Evolutionary conservation across 1,140 invertebrate species (phyloP), one percentile per base, ranked within the genome.

Genomic region (Bicyclus anynana): DNA sequence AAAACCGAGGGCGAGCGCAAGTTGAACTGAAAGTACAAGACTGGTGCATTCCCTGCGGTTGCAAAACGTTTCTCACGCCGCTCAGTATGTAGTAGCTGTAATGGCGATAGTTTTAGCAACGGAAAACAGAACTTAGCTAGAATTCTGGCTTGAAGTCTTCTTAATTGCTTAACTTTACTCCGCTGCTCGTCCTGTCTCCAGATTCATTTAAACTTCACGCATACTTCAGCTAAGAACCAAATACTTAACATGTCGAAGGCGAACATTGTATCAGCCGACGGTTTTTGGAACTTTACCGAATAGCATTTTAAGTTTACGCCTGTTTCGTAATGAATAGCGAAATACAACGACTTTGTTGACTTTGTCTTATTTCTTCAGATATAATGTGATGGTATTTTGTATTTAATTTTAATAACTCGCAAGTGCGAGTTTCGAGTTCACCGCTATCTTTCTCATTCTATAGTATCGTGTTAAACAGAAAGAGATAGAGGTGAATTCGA

Each of bases 131-230:
- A 86, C 74, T 86, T 84, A 53, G 74, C 69, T 62, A 67, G 44
- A 67, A 73, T 77, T 77, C 83, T 44, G 14, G 40, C 40, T 44
- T 44, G 40, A 44, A 44, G 17, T 77, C 80, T 77, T 84, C 83
- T 84, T 86, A 84, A 86, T 84, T 86, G 79, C 77, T 77, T 77
- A 82, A 86, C 72, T 86, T 86, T 82, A 79, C 72, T 72, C 70
- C 57, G 62, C 67, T 64, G 62, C 62, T 76, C 71, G 80, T 80
- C 67, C 72, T 77, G 74, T 77, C 70, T 67, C 67, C 51, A 64
- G 62, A 71, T 79, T 79, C 69, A 70, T 78, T 33, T 81, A 69
- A 80, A 79, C 65, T 81, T 78, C 53, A 66, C 54, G 65, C 74
- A 84, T 78, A 82, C 69, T 76, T 79, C 65, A 75, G 60, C 65